Base-by-base conservation (phyloP, 2,113 vertebrate genomes). In the Paradoxurus hermaphroditus region DNA sequence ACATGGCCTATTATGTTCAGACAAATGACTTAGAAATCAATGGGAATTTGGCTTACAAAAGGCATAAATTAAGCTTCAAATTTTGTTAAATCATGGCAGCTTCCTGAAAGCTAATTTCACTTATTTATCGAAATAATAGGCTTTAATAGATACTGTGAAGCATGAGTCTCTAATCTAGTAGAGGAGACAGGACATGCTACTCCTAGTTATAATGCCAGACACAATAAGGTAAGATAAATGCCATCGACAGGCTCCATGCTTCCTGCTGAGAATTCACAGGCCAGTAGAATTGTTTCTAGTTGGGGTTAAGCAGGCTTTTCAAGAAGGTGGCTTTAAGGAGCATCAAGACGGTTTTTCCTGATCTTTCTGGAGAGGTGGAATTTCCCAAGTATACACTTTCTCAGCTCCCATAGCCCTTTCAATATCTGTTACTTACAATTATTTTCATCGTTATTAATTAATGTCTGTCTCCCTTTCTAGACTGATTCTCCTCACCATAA, bases 1-100 rank as follows among this genome's bases (percentile, higher is more conserved):
- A 63, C 21, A 86, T 39, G 36, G 62, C 46, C 91, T 82, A 41
- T 87, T 92, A 49, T 34, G 39, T 72, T 82, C 85, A 88, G 95
- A 96, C 68, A 70, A 86, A 67, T 46, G 68, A 62, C 93, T 88
- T 95, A 72, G 44, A 95, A 94, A 88, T 97, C 88, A 62, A 39
- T 89, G 85, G 39, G 70, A 95, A 91, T 65, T 95, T 95, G 94
- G 65, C 70, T 93, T 91, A 78, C 70, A 77, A 77, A 68, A 85
- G 72, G 88, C 75, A 85, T 91, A 85, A 44, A 91, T 94, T 85
- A 92, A 94, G 77, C 62, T 81, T 87, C 70, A 44, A 67, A 65
- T 49, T 87, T 85, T 92, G 29, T 21, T 63, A 87, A 82, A 39
- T 31, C 77, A 51, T 87, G 90, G 34, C 34, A 92, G 56, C 62